Base-by-base conservation (phyloP, 1,140 invertebrate species). In the Heterodera carotae region DNA sequence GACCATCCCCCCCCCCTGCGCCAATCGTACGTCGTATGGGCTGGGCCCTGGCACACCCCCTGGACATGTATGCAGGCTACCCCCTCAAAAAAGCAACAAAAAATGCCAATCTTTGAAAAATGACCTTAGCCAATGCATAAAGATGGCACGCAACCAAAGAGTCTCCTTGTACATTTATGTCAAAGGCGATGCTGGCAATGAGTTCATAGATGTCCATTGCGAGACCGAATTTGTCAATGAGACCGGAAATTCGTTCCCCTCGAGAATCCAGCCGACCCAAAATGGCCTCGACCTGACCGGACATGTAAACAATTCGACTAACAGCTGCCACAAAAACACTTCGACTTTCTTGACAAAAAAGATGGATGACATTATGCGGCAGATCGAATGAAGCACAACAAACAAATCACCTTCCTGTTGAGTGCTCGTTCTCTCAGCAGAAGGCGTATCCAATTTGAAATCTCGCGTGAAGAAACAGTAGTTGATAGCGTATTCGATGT, bases 311-410 rank as follows among this genome's bases (percentile, higher is more conserved):
- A 2, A 83, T 48, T 39, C 86, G 81, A 67, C 84, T 87, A 15
- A 86, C 83, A 62, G 84, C 86, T 12, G 84, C 77, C 36, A 86
- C 84, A 69, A 86, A 86, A 3, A 86, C 71, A 66, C 82, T 85
- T 22, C 53, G 48, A 82, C 48, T 25, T 36, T 77, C 74, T 85
- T 39, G 71, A 83, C 43, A 36, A 8, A 39, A 22, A 36, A 27
- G 22, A 27, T 29, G 10, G 29, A 22, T 59, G 25, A 72, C 4
- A 43, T n/a, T 43, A 8, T 43, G 39, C 12, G 6, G 0, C 39
- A 43, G 0, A 8, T 6, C 39, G 12, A 43, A 43, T 8, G 12
- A 6, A 43, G 39, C 12, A 8, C 34, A 29, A 25, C 12, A 69
- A 4, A 0, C 33, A 36, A 12, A 27, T 69, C 12, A 67, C 31